Evolutionary conservation across 53 echinoderm and acorn worm species (phyloP), one percentile per base, ranked within the genome.

Genomic region (Hippasteria phrygiana): DNA sequence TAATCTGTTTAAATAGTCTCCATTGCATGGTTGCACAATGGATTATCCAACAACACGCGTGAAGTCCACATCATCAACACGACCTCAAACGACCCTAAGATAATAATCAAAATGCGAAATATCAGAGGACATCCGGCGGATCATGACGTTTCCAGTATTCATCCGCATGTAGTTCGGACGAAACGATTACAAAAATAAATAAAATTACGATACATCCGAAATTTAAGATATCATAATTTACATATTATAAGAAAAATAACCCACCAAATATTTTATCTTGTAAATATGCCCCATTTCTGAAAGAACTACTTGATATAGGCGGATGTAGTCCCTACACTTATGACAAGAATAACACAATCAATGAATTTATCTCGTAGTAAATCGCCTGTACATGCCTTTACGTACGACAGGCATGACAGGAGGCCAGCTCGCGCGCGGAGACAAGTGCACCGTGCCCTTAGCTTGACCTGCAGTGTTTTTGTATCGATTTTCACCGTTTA

Each of bases 401-500:
- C 26, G 26, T 59, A 26, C n/a, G n/a, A n/a, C 26, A 17, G 22
- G 20, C 6, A 26, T 24, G 51, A 59, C 26, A 59, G 59, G 59
- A 59, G 59, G 59, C 59, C 59, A 59, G 51, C n/a, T n/a, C n/a
- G n/a, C n/a, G 59, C 42, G 43, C 27, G 17, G 17, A 63, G 33
- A 43, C 63, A 41, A 80, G n/a, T n/a, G 63, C 41, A 62, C 24
- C 62, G 40, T 80, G 81, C 81, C 81, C 81, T 65, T 32, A 81
- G 18, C 0, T 63, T 81, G 81, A 81, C 81, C 81, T 81, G 64
- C 43, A 5, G 42, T 81, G 81, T 81, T 81, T 27, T 81, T 22
- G 64, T 81, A 81, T 81, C 55, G 81, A 81, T 81, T 81, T 80
- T 80, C 43, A 5, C 36, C 55, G 81, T 81, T 62, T 65, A 62